Evolutionary conservation across 2,113 vertebrate species (phyloP).

Genomic region (Cromileptes altivelis): DNA sequence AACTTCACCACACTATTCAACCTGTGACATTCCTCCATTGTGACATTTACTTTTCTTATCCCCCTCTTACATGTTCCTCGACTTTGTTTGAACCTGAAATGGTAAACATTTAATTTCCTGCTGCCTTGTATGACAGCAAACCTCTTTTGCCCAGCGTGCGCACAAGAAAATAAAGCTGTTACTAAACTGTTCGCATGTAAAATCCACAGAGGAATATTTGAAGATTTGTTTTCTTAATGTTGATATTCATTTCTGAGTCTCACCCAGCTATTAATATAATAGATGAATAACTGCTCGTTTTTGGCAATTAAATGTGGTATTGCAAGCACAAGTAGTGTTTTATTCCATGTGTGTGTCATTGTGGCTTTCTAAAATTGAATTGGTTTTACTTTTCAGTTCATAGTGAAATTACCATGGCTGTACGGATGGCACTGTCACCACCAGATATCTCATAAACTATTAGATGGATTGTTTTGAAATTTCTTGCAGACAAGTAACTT

Average conservation of each 20-base stretch:
- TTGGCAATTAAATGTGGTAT: slow-evolving; percentile 39
- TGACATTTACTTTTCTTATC: background rate
- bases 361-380: background rate
- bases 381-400: background rate
- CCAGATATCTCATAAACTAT: too few relatives aligned
- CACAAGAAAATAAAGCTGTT: slow-evolving; percentile 15
- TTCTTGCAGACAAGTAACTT: background rate
- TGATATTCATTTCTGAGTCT: background rate
- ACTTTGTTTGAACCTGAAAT: slow-evolving; percentile 33
- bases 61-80: background rate
- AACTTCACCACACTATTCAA: background rate
- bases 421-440: too few relatives aligned
- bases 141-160: slow-evolving; percentile 4
- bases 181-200: slow-evolving; percentile 15
- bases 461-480: too few relatives aligned
- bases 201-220: background rate
- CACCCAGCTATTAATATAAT: background rate
- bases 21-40: slow-evolving; percentile 7
- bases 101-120: background rate
- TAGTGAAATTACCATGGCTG: background rate
- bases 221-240: background rate
- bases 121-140: background rate
- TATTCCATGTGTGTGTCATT: background rate
- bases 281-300: background rate
- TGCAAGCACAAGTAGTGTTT: background rate